Evolutionary conservation across 2,113 vertebrate species (phyloP).

Genomic region (Hippopotamus amphibius): DNA sequence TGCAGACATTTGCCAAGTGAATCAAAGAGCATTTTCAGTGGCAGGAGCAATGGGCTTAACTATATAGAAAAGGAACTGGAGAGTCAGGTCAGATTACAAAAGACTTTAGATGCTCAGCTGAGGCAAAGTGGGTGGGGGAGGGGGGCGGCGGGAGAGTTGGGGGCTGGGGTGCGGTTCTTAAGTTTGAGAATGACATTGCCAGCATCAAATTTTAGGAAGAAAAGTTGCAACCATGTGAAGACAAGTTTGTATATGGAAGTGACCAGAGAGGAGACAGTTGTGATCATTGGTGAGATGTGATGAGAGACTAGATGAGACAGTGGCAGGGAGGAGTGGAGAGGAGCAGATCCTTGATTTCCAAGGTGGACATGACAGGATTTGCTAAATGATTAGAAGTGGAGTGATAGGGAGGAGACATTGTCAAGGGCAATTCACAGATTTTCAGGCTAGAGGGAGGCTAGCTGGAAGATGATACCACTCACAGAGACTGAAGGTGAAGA

Average conservation of each 20-base stretch:
- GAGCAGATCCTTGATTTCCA: not conserved
- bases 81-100: not conserved
- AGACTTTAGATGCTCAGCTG: not conserved
- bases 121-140: not conserved
- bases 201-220: slow-evolving; percentile 19
- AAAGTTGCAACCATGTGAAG: not conserved
- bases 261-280: not conserved
- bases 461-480: not conserved
- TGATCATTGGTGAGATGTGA: not conserved
- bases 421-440: slow-evolving; percentile 33
- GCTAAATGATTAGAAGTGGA: not conserved
- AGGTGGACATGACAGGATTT: not conserved
- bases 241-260: not conserved
- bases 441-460: not conserved
- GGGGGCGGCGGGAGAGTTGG: too few species aligned
- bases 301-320: not conserved
- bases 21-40: not conserved
- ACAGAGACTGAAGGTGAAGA: slow-evolving; percentile 12
- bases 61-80: not conserved
- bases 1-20: not conserved
- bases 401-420: not conserved
- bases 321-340: not conserved
- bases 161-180: not conserved
- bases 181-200: not conserved
- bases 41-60: not conserved